Evolutionary conservation across 2,797 vertebrate species (phyloP), one percentile per base, ranked within the genome.

Genomic region (Lutjanus campechanus): DNA sequence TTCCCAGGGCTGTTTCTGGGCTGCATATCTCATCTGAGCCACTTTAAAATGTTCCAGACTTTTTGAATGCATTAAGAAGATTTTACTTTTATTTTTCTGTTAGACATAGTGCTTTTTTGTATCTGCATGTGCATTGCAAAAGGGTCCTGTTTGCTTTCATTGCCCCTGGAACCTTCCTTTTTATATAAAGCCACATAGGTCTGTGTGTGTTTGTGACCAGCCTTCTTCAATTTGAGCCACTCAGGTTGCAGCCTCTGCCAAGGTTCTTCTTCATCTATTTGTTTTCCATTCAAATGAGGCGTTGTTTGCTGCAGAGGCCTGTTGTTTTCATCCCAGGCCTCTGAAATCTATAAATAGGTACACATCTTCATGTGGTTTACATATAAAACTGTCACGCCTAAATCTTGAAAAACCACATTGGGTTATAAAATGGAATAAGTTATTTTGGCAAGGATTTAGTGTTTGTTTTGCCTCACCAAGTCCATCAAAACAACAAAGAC

Each of bases 331-430:
- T 68, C 59, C 49, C 8, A 22, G 7, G 70, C 50, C 20, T 82
- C 22, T 76, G 69, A 17, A 4, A n/a, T 36, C 76, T 89, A 83
- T 79, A 88, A 91, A 88, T 81, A 88, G 77, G n/a, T 69, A 3
- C 54, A 73, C 58, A 80, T 85, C 73, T 72, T 87, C 73, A 81
- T 86, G 88, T 81, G 89, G 89, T 75, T 89, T 60, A 63, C 79
- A 66, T 87, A 82, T 76, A 88, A 91, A 89, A 77, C 71, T 74
- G 75, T 84, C 82, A 83, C 44, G 59, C 62, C 66, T 85, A 51
- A 69, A 79, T 79, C 54, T 25, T 79, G 46, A 65, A 56, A 85
- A 88, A 62, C 75, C 84, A 72, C 78, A 85, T 66, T 49, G 74
- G 62, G 82, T 76, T 20, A 36, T 36, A 62, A 40, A 66, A 66